phyloP scores from a whole-genome alignment of 2,888 invertebrate genomes.

The Chaitophorus viminalis region DNA sequence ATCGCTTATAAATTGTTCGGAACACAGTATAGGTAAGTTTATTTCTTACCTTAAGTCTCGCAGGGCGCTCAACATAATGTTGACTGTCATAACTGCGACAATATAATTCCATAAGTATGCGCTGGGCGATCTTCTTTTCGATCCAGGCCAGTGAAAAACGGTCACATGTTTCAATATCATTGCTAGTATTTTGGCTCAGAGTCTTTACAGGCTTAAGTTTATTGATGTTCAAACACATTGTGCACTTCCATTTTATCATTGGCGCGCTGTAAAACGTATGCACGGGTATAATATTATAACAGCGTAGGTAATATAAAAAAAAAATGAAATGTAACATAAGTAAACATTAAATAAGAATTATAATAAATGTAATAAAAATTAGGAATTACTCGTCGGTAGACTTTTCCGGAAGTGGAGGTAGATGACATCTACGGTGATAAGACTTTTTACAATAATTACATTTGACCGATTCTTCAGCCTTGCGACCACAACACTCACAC shows the following conservation, averaged over 20 bases:
- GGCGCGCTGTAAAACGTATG: not conserved
- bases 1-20: too few relatives aligned
- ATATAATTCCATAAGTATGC: not conserved
- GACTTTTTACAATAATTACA: not conserved
- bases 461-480: not conserved
- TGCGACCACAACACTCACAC: not conserved
- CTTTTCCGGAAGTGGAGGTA: not conserved
- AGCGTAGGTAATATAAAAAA: not conserved
- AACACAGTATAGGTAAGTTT: too few relatives aligned
- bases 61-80: not conserved
- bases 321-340: too few relatives aligned
- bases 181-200: not conserved
- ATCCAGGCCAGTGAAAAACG: not conserved
- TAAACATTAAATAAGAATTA: too few relatives aligned
- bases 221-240: not conserved
- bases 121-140: not conserved
- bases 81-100: not conserved
- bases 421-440: not conserved
- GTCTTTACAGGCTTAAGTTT: not conserved
- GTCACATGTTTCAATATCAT: not conserved
- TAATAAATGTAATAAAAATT: too few relatives aligned
- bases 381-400: not conserved
- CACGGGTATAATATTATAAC: not conserved
- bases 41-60: not conserved
- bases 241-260: not conserved